phyloP scores from a whole-genome alignment of 1,140 invertebrate species.

The Pseudomyrmex concolor region DNA sequence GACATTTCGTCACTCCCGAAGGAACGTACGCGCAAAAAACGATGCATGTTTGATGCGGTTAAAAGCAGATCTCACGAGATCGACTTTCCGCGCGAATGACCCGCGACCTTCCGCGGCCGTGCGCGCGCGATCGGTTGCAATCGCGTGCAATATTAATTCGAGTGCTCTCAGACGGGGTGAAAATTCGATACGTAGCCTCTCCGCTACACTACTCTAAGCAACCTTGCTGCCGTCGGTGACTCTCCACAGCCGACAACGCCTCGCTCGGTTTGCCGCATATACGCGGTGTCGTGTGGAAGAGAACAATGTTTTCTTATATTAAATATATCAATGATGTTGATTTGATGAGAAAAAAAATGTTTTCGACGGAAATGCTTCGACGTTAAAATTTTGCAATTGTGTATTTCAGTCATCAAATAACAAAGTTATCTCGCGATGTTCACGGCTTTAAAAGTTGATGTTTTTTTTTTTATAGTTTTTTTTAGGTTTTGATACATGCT shows the following conservation, averaged over 20 bases:
- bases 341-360: too few relatives aligned
- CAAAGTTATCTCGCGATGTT: too few relatives aligned
- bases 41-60: constrained; percentile 54
- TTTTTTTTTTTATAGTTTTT: too few relatives aligned
- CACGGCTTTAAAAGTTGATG: too few relatives aligned
- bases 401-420: too few relatives aligned
- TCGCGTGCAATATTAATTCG: constrained; percentile 80
- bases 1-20: constrained; percentile 32
- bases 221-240: background rate
- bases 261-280: constrained; percentile 31
- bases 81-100: constrained; percentile 63
- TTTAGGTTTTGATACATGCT: too few relatives aligned
- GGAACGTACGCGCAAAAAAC: constrained; percentile 1
- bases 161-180: constrained; percentile 76
- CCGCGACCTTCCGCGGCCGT: constrained; percentile 62
- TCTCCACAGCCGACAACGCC: background rate
- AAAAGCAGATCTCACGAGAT: constrained; percentile 59
- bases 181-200: constrained; percentile 77
- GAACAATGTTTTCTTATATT: too few relatives aligned
- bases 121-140: constrained; percentile 38
- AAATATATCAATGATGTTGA: too few relatives aligned
- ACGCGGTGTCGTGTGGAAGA: constrained; percentile 36
- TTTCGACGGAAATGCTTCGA: too few relatives aligned
- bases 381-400: too few relatives aligned
- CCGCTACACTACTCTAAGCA: constrained; percentile 27